Percentiles rank a stretch among this genome's conserved stretches.
phyloP scores from a whole-genome alignment of 2,113 vertebrate species.

The Promerops cafer region DNA sequence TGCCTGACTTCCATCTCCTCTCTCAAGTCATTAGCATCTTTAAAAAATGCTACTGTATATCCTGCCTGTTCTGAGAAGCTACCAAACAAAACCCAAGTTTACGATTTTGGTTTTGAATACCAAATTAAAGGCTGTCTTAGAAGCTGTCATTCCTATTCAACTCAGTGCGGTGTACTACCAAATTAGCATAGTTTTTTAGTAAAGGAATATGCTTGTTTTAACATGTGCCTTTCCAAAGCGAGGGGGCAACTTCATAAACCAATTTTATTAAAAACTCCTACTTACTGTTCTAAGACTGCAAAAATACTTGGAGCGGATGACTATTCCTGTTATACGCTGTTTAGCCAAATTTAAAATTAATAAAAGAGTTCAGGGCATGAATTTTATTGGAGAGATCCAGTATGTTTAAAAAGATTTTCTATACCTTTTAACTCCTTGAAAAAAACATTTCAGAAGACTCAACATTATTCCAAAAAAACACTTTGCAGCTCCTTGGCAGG shows the following conservation, averaged over 20 bases:
- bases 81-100: slow-evolving; percentile 75
- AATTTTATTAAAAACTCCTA: slow-evolving; percentile 52
- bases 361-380: neutral
- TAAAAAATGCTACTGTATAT: slow-evolving; percentile 73
- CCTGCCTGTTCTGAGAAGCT: slow-evolving; percentile 67
- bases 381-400: slow-evolving; percentile 11
- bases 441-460: slow-evolving; percentile 29
- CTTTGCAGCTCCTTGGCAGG: neutral
- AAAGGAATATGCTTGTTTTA: slow-evolving; percentile 74
- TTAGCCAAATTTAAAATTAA: slow-evolving; percentile 37
- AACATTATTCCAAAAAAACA: neutral
- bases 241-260: slow-evolving; percentile 67
- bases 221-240: slow-evolving; percentile 68
- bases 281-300: slow-evolving; percentile 6
- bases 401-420: slow-evolving; percentile 27
- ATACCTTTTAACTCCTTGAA: slow-evolving; percentile 42
- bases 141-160: slow-evolving; percentile 76
- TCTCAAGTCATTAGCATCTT: slow-evolving; percentile 65
- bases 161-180: slow-evolving; percentile 66
- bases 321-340: neutral
- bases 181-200: slow-evolving; percentile 72
- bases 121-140: slow-evolving; percentile 80
- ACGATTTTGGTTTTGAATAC: slow-evolving; percentile 78
- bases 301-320: slow-evolving; percentile 25
- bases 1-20: slow-evolving; percentile 59